Evolutionary conservation across 2,797 vertebrate genomes (phyloP).

Genomic region (Aplochiton taeniatus): DNA sequence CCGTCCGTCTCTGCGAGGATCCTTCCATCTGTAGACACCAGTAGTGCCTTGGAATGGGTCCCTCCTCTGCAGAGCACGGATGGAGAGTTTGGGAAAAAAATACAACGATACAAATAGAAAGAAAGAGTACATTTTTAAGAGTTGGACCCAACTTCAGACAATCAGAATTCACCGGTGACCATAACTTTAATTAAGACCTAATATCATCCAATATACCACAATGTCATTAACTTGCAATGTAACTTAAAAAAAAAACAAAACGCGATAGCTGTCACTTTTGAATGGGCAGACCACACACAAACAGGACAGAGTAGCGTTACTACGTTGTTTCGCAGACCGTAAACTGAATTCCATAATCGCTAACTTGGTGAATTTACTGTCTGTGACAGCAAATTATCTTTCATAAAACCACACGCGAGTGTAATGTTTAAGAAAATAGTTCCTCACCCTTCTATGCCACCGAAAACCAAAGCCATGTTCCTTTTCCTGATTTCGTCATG

Average conservation of each 20-base stretch:
- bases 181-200: no score
- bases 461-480: constrained; percentile 7
- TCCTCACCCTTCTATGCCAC: constrained; percentile 9
- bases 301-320: no score
- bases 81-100: no score
- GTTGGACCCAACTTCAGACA: no score
- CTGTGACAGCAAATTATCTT: neutral
- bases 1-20: constrained; percentile 83
- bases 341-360: no score
- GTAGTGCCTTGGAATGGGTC: constrained; percentile 82
- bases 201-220: no score
- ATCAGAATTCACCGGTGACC: no score
- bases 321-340: no score
- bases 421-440: neutral
- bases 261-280: no score
- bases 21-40: constrained; percentile 81
- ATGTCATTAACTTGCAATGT: no score
- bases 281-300: no score
- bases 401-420: neutral
- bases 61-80: constrained; percentile 75
- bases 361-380: neutral
- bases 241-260: no score
- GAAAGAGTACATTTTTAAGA: constrained; percentile 1
- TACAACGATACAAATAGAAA: neutral
- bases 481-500: constrained; percentile 3